Evolutionary conservation across 2,113 vertebrate species (phyloP).

Genomic region (Morone chrysops): DNA sequence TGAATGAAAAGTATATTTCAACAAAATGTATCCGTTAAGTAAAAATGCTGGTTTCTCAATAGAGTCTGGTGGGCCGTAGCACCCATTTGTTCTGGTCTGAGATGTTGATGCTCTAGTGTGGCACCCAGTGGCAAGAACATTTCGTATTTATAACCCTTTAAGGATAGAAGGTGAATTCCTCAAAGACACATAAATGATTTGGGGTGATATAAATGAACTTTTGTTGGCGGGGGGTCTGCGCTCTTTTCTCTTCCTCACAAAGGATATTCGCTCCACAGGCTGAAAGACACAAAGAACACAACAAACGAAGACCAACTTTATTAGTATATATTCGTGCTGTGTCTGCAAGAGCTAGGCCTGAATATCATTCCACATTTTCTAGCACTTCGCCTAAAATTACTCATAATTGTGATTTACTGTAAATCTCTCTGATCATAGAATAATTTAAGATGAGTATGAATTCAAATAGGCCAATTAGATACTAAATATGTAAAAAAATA

Average conservation of each 20-base stretch:
- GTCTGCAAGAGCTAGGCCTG: not conserved
- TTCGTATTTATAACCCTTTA: too few relatives aligned
- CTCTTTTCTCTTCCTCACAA: constrained; percentile 57
- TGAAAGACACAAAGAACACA: constrained; percentile 71
- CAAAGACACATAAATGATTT: not conserved
- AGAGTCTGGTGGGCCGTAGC: too few relatives aligned
- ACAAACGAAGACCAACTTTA: not conserved
- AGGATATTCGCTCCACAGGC: constrained; percentile 82
- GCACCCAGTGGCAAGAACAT: too few relatives aligned
- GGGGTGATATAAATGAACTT: not conserved
- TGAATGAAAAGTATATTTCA: too few relatives aligned
- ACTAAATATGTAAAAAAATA: too few relatives aligned
- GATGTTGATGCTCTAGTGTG: too few relatives aligned
- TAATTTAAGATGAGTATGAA: not conserved
- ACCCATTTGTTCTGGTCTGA: too few relatives aligned
- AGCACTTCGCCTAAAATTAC: not conserved
- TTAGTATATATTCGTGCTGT: not conserved
- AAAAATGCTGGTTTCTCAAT: too few relatives aligned
- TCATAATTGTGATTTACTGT: not conserved
- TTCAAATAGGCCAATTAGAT: not conserved
- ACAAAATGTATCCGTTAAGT: too few relatives aligned
- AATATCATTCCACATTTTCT: not conserved
- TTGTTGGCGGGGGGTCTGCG: not conserved
- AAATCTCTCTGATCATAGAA: not conserved
- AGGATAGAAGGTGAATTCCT: not conserved